Conservation (phyloP, 2,888 invertebrate genomes). For the Incurvaria masculella region DNA sequence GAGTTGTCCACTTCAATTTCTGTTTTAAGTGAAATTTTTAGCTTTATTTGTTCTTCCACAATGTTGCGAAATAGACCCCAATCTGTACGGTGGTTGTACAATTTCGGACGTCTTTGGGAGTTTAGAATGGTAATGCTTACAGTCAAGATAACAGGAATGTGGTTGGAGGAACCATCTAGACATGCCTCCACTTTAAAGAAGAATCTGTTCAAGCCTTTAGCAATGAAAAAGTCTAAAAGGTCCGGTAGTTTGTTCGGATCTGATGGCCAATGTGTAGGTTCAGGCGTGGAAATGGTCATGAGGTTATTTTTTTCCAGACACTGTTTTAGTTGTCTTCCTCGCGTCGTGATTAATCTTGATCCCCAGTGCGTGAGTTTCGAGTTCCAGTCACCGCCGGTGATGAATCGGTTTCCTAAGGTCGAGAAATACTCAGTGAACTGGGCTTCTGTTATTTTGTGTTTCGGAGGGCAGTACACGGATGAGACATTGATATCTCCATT, state of each 20-base stretch:
- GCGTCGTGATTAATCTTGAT: not conserved
- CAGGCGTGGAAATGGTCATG: constrained; percentile 5
- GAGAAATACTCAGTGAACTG: constrained; percentile 4
- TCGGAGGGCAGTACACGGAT: constrained; percentile 16
- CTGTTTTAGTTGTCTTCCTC: constrained; percentile 7
- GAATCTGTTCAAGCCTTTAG: constrained; percentile 1
- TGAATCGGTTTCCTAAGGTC: not conserved
- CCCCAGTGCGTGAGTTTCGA: not conserved
- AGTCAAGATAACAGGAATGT: constrained; percentile 8
- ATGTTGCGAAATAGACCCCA: no score
- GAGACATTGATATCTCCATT: constrained; percentile 8
- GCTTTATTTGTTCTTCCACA: no score
- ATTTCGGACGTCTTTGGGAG: no score
- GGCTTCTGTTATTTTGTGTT: constrained; percentile 8
- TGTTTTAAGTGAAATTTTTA: no score
- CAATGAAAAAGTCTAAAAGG: constrained; percentile 16
- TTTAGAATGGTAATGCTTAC: no score
- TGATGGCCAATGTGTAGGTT: constrained; percentile 16
- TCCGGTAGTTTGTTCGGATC: constrained; percentile 15
- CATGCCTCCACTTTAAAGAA: constrained; percentile 1
- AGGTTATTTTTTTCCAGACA: constrained; percentile 9
- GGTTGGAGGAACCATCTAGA: constrained; percentile 9
- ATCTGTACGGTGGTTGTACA: no score
- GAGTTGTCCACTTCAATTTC: no score
- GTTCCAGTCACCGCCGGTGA: not conserved